phyloP scores from a whole-genome alignment of 2,888 invertebrate genomes.

The Prosapia bicincta region DNA sequence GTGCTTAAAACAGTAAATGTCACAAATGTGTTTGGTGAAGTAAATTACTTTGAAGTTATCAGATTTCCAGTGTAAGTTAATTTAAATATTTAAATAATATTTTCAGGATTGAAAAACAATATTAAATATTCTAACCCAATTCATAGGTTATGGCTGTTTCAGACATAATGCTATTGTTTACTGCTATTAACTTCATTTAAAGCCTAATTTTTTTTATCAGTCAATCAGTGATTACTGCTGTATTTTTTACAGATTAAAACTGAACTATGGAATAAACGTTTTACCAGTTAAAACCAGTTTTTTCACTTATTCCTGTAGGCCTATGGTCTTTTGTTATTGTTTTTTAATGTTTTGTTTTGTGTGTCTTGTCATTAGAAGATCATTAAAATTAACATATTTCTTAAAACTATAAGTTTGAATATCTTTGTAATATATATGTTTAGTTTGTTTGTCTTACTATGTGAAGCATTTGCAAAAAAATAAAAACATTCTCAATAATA shows the following conservation, averaged over 20 bases:
- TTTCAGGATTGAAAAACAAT: background rate
- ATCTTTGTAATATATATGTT: too few relatives aligned
- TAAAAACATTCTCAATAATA: too few relatives aligned
- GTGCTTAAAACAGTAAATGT: background rate
- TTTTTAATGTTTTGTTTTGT: background rate
- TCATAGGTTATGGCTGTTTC: background rate
- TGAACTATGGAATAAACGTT: too few relatives aligned
- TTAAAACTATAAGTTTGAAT: too few relatives aligned
- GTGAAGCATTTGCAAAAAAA: too few relatives aligned
- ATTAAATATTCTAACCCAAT: background rate
- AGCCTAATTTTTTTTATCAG: background rate
- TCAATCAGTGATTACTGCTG: background rate
- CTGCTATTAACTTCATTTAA: background rate
- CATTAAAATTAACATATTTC: too few relatives aligned
- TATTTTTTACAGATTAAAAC: too few relatives aligned
- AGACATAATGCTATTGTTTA: background rate
- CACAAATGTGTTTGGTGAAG: slow-evolving; percentile 2
- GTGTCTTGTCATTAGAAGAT: background rate
- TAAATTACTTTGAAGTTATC: background rate
- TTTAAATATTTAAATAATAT: background rate
- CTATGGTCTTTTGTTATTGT: background rate
- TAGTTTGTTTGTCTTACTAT: too few relatives aligned
- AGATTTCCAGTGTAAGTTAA: background rate
- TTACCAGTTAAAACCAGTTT: too few relatives aligned
- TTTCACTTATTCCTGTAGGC: too few relatives aligned